phyloP scores from a whole-genome alignment of 2,113 vertebrate species.

The Dolichallabes microphthalmus region DNA sequence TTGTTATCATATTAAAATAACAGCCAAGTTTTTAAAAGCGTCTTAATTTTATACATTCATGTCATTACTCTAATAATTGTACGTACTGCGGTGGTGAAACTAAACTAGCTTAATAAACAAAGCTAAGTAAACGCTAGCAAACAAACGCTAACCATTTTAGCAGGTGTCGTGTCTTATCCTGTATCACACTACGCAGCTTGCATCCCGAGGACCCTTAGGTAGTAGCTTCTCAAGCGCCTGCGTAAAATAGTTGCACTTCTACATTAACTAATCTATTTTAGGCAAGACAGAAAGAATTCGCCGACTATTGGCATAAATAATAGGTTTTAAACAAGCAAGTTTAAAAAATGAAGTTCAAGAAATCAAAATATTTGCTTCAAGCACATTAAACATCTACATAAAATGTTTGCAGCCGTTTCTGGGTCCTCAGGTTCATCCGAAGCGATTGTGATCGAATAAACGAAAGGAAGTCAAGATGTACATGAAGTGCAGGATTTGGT shows the following conservation, averaged over 20 bases:
- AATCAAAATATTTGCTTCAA: background rate
- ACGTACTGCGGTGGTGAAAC: background rate
- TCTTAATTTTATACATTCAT: background rate
- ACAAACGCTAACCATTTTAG: background rate
- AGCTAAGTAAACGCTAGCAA: slow-evolving; percentile 8
- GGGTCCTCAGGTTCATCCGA: background rate
- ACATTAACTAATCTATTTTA: background rate
- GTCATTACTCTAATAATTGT: too few relatives aligned
- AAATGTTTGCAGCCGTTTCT: background rate
- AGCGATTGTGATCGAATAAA: background rate
- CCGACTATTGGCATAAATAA: background rate
- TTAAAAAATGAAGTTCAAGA: background rate
- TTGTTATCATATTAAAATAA: background rate
- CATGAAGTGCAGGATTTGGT: background rate
- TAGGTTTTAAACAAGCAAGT: background rate
- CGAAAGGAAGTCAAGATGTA: background rate
- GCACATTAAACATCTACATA: background rate
- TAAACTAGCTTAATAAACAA: background rate
- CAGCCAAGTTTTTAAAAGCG: background rate
- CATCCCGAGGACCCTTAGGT: background rate
- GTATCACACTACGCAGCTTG: background rate
- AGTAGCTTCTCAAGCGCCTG: background rate
- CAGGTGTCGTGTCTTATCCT: background rate
- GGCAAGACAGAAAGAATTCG: background rate
- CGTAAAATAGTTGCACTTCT: background rate